A percentile compares a stretch with the other conserved stretches of the same genome.
These are phyloP conservation scores for Idris sp. DNA, from an alignment of 1,140 invertebrate species.

Conservation along the genomic window DNA sequence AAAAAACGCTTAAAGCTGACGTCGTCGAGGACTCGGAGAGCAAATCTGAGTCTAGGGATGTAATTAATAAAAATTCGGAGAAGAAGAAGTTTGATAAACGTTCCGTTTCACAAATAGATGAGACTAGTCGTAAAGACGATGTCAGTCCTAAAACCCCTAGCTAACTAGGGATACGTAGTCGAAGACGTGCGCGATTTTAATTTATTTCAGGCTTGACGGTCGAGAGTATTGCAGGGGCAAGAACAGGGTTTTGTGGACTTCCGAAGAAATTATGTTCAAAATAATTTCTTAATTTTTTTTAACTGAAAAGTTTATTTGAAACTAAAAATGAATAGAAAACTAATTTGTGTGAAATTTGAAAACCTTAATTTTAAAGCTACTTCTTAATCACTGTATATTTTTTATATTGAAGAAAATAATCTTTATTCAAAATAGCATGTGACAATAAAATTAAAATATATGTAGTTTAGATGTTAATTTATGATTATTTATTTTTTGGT, in stretches of 20 bases:
- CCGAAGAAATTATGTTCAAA: too few species aligned
- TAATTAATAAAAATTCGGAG: conserved; percentile 17
- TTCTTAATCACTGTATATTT: too few species aligned
- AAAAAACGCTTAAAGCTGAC: conserved; percentile 24
- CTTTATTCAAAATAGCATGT: too few species aligned
- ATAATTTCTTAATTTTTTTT: too few species aligned
- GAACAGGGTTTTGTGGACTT: conserved; percentile 1
- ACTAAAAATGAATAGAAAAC: too few species aligned
- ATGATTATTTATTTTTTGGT: too few species aligned
- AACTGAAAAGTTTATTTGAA: too few species aligned
- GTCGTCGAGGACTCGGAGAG: conserved; percentile 6
- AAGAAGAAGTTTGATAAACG: conserved; percentile 29
- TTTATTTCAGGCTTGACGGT: conserved; percentile 16
- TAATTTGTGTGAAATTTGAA: too few species aligned
- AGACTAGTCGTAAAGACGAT: conserved; percentile 37
- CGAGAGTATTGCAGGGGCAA: conserved; percentile 14
- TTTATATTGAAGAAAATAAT: too few species aligned
- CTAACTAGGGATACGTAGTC: conserved; percentile 55
- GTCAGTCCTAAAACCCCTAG: conserved; percentile 51
- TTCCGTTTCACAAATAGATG: conserved; percentile 27
- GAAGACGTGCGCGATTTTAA: conserved; percentile 39
- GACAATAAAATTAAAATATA: too few species aligned
- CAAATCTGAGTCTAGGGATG: conserved; percentile 29
- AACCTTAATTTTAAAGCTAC: too few species aligned
- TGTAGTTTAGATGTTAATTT: too few species aligned